Base-by-base conservation (phyloP, 2,113 vertebrate genomes). In the Chionis minor region DNA sequence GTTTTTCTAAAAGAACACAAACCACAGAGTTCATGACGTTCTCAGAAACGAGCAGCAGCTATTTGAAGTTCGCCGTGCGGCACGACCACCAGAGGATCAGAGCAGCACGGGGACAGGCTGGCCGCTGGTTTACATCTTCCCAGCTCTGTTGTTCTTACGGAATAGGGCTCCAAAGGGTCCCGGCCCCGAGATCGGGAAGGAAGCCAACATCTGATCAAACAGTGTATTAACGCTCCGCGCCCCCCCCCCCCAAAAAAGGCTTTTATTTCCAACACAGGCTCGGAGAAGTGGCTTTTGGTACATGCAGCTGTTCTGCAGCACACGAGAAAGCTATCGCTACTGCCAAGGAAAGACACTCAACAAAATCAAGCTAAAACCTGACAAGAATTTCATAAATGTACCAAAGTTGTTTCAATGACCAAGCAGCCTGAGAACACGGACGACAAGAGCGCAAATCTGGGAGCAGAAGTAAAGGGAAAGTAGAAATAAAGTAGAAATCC, bases 371-470 rank as follows among this genome's bases (percentile, higher is more conserved):
- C 33, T 24, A 61, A 83, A 92, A 72, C 16, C 27, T 24, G 32
- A 47, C 14, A 10, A 49, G 30, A 49, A 70, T 38, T 61, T 19
- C 40, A 17, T 18, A 16, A 10, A 23, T 0, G 14, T 12, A 51
- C 51, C 22, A 9, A 52, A 71, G 47, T 4, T 42, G n/a, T 38
- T 62, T 42, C 52, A 26, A 3, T 2, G 42, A 45, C 10, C 13
- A 26, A 66, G 38, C 32, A 45, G 63, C 17, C 59, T 30, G 14
- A 77, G 70, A 78, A 73, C 3, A 1, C 4, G 15, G 65, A 33
- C 2, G 1, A 10, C 4, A 0, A 26, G 32, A 44, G 12, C 2
- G 1, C 14, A 22, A 33, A 49, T 18, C 33, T 14, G 8, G n/a
- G 62, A 42, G 54, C 3, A 15, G 40, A 59, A 49, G n/a, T 16